A percentile compares a stretch with the other conserved stretches of the same genome.
Conservation (phyloP, 2,113 vertebrate genomes). For the Stigmatopora nigra region DNA sequence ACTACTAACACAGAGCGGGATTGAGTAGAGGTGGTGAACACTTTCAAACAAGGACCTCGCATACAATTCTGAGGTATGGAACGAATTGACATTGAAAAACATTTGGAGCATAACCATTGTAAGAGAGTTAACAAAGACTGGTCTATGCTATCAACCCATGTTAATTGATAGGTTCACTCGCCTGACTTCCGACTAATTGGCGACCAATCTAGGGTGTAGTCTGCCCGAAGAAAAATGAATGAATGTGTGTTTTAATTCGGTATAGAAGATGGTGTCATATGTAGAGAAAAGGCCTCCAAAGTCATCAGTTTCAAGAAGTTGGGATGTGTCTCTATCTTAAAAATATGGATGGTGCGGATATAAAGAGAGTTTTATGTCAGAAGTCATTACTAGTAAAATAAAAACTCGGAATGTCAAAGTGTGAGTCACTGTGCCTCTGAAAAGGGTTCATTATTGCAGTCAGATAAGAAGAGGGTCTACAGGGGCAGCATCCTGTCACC, state of each 20-base stretch:
- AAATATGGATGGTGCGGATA: background rate
- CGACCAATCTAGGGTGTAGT: too few species aligned
- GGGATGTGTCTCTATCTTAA: background rate
- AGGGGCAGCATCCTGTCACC: background rate
- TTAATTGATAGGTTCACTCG: too few species aligned
- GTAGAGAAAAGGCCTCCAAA: background rate
- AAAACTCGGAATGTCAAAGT: conserved; percentile 2
- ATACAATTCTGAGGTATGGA: too few species aligned
- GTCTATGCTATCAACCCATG: too few species aligned
- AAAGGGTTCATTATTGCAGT: conserved; percentile 7
- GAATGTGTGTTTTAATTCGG: background rate
- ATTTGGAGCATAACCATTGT: too few species aligned
- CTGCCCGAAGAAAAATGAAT: too few species aligned
- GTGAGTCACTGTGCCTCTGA: conserved; percentile 5
- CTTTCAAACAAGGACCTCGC: too few species aligned
- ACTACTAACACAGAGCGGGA: too few species aligned
- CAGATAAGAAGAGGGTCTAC: conserved; percentile 10
- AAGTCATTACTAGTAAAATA: background rate
- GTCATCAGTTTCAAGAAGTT: background rate
- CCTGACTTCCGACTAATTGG: too few species aligned
- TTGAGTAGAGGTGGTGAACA: too few species aligned
- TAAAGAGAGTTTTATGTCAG: background rate
- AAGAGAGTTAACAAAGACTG: too few species aligned
- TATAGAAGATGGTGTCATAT: background rate
- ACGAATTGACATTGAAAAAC: too few species aligned